A percentile compares a stretch with the other conserved stretches of the same genome.
Evolutionary conservation across 2,113 vertebrate species (phyloP).

Genomic region (Rhynchopsitta pachyrhyncha): DNA sequence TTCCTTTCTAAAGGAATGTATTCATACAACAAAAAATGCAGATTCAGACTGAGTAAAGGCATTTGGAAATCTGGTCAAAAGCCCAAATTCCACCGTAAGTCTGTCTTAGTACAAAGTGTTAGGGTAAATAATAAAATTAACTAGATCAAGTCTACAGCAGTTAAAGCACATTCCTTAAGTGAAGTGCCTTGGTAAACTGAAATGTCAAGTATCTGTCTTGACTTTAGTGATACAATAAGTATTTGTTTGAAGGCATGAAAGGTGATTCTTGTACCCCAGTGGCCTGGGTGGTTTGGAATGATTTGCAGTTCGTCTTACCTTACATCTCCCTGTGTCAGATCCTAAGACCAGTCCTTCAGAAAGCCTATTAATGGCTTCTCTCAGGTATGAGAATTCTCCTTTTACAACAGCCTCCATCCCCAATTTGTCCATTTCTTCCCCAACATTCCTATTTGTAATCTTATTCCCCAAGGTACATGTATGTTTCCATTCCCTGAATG

Average conservation of each 20-base stretch:
- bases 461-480: neutral
- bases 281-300: neutral
- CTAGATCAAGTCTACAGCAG: neutral
- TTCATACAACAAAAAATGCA: neutral
- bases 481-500: neutral
- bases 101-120: neutral
- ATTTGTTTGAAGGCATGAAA: neutral
- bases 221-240: neutral
- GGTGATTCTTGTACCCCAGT: neutral
- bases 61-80: neutral
- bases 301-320: neutral
- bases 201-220: neutral
- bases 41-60: neutral
- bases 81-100: neutral
- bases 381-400: neutral
- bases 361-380: neutral
- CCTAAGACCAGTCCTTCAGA: neutral
- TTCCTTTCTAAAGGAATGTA: neutral
- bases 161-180: neutral
- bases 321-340: neutral
- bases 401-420: neutral
- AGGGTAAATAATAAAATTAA: neutral
- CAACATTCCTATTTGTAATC: neutral
- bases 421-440: neutral
- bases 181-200: neutral